Conservation (phyloP, 2,888 invertebrate species). For the Julus scandinavius region DNA sequence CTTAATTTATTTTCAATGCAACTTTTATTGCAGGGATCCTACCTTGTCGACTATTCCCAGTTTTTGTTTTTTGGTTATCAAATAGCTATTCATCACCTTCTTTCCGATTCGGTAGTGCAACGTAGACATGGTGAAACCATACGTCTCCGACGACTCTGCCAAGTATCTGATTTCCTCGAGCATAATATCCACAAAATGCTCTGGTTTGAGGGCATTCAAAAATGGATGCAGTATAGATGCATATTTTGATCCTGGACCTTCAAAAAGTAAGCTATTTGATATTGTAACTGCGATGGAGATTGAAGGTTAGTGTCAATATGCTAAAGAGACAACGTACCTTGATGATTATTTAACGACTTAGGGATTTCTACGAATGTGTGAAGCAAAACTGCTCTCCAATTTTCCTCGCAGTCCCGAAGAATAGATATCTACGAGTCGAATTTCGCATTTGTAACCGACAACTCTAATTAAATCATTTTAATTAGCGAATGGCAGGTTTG, state of each 20-base stretch:
- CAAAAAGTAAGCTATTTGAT: not conserved
- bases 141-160: conserved; percentile 54
- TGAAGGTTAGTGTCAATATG: too few relatives aligned
- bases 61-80: conserved; percentile 44
- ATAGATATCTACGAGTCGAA: not conserved
- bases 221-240: conserved; percentile 53
- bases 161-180: conserved; percentile 50
- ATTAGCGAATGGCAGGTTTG: not conserved
- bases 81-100: conserved; percentile 55
- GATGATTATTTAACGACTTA: not conserved
- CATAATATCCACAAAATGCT: conserved; percentile 53
- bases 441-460: not conserved
- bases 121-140: not conserved
- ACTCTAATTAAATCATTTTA: not conserved
- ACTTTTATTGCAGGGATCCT: not conserved
- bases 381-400: conserved; percentile 21
- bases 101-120: conserved; percentile 42
- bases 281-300: not conserved
- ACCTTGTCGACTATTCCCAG: conserved; percentile 54
- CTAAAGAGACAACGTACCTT: not conserved
- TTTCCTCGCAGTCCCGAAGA: not conserved
- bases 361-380: not conserved
- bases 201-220: conserved; percentile 44
- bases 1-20: not conserved
- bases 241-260: not conserved